Evolutionary conservation across 2,888 invertebrate genomes (phyloP), one percentile per base, ranked within the genome.

Genomic region (Drosophila lutescens): DNA sequence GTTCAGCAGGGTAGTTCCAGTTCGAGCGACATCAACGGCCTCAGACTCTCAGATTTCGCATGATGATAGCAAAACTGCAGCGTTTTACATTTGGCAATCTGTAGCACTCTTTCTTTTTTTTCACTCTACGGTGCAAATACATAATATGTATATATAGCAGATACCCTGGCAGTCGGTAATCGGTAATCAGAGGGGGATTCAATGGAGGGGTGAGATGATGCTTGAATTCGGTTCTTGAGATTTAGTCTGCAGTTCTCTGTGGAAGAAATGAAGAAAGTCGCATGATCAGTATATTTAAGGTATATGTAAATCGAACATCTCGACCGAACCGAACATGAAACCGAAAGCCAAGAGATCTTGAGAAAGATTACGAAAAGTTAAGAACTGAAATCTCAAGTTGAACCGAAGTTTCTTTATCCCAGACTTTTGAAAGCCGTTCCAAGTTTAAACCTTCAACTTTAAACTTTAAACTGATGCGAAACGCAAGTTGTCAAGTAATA

Each of bases 31-130:
- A 12, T 32, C 47, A 49, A 40, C 53, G 23, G 23, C 23, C 2
- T 23, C 23, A 63, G 63, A 47, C 53, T 47, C 66, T 63, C 53
- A 63, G 66, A 66, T 62, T 62, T 59, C 23, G 69, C 44, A 69
- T 60, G 60, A 38, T 43, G 61, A 70, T 71, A 56, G 53, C 46
- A 78, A 78, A 81, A 84, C 81, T 81, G 81, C 79, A 73, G 81
- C 56, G 34, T 12, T 30, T 30, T 30, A 30, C 30, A 30, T 30
- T 30, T 30, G 30, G 30, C 34, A 34, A 34, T 34, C 34, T 34
- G 12, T 12, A 12, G 12, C 4, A 12, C 34, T 12, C 8, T 30
- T 26, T 23, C 23, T 1, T 26, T 7, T 26, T 26, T 26, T 74
- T 46, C 57, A 57, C 53, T 59, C 36, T 51, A 32, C 38, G 4